A percentile compares a stretch with the other conserved stretches of the same genome.
These are phyloP conservation scores for Pogonomyrmex californicus DNA, from an alignment of 1,140 invertebrate genomes.

Conservation along the genomic window DNA sequence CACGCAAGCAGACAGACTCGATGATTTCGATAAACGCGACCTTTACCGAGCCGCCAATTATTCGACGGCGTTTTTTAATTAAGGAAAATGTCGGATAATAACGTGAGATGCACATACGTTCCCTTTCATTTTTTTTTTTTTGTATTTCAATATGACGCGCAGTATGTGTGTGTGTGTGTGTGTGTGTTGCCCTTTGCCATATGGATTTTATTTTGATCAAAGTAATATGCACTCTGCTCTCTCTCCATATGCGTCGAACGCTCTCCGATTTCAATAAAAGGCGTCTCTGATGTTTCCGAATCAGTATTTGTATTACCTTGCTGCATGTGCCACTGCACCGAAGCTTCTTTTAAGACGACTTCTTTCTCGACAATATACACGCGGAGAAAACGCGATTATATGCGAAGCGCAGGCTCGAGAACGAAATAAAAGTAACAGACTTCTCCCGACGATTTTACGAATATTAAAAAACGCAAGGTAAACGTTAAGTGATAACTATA, in stretches of 20 bases:
- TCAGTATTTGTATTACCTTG: conserved; percentile 4
- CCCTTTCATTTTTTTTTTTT: neutral
- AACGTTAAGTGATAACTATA: neutral
- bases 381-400: neutral
- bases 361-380: neutral
- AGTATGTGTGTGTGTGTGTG: neutral
- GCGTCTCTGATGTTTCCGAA: neutral
- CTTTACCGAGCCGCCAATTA: neutral
- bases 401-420: neutral
- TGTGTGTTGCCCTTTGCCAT: neutral
- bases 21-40: neutral
- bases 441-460: neutral
- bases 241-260: conserved; percentile 4
- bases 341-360: conserved; percentile 29
- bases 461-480: neutral
- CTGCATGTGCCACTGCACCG: neutral
- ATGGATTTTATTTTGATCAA: conserved; percentile 33
- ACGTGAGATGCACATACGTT: too few species aligned
- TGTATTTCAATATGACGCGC: neutral
- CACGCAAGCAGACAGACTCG: neutral
- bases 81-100: neutral
- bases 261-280: conserved; percentile 55
- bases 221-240: neutral
- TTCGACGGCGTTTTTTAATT: conserved; percentile 5
- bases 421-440: neutral